Evolutionary conservation across 2,888 invertebrate species (phyloP), one percentile per base, ranked within the genome.

Genomic region (Napeogenes inachia): DNA sequence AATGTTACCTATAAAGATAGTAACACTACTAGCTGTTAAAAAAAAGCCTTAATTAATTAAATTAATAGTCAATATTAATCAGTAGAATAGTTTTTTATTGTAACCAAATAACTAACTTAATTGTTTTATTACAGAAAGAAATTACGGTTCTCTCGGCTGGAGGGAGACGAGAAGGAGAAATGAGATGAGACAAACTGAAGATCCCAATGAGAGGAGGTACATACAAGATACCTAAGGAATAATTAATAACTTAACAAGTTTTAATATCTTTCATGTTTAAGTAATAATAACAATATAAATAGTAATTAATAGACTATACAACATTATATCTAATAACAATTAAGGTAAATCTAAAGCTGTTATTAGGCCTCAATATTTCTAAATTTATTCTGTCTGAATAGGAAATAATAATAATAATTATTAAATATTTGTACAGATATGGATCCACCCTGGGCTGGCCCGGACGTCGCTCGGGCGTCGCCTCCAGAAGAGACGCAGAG

Each of bases 181-280:
- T 61, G 90, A 93, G 70, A 89, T 93, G 13, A 93, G 94, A 90
- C 94, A 93, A 71, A 90, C 84, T 63, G 92, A 93, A 64, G 93
- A 93, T 75, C 70, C 82, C 61, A 75, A 69, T 59, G 82, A 85
- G 33, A 80, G 88, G 71, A 66, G 69, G 69, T 69, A 57, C 54
- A 3, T 35, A 5, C 6, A 35, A 5, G 4, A 35, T 35, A 35
- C 21, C 21, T 21, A 21, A 21, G 21, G 21, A 21, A 21, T 21
- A 21, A 21, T 21, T 21, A 21, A 21, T 1, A 21, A 21, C 21
- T 21, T 21, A 21, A 21, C 21, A 21, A 21, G 21, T 21, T 21
- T 21, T 21, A 21, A 21, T 21, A 21, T 21, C 21, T 21, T 21
- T 21, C 21, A 21, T 21, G 1, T 21, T 21, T 21, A 21, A 21